Evolutionary conservation across 2,888 invertebrate genomes (phyloP).

Genomic region (Oasisia sp.): DNA sequence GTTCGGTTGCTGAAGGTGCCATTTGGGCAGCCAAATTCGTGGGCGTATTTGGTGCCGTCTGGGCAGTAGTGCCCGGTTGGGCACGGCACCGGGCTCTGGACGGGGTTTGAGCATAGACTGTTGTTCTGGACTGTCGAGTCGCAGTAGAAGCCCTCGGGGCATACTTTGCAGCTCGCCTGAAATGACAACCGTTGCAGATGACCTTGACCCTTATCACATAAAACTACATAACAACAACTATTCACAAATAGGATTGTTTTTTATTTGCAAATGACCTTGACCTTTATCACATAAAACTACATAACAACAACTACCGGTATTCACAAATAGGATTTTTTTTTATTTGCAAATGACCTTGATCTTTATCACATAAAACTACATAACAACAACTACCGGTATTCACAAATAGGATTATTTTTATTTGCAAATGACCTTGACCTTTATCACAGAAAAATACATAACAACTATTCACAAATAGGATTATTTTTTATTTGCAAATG

Average conservation of each 20-base stretch:
- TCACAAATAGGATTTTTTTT: not conserved
- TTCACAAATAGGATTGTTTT: too few species aligned
- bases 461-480: too few species aligned
- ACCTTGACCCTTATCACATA: too few species aligned
- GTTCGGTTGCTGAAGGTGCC: slow-evolving; percentile 50
- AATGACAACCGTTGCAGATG: slow-evolving; percentile 29
- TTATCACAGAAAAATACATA: too few species aligned
- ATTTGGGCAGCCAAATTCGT: slow-evolving; percentile 56
- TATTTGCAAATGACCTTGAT: not conserved
- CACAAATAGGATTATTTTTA: not conserved
- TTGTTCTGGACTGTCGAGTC: slow-evolving; percentile 57
- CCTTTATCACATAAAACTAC: not conserved
- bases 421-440: too few species aligned
- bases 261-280: not conserved
- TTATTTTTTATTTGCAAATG: too few species aligned
- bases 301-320: not conserved
- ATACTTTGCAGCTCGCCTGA: slow-evolving; percentile 55
- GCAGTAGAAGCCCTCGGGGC: slow-evolving; percentile 59
- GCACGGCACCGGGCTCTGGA: slow-evolving; percentile 59
- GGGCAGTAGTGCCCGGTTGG: slow-evolving; percentile 58
- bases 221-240: too few species aligned
- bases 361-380: not conserved
- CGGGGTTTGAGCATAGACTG: slow-evolving; percentile 57
- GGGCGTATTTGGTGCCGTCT: slow-evolving; percentile 50
- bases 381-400: not conserved